These are phyloP conservation scores for Morpho achilles DNA, from an alignment of 2,888 invertebrate genomes.

Conservation along the genomic window DNA sequence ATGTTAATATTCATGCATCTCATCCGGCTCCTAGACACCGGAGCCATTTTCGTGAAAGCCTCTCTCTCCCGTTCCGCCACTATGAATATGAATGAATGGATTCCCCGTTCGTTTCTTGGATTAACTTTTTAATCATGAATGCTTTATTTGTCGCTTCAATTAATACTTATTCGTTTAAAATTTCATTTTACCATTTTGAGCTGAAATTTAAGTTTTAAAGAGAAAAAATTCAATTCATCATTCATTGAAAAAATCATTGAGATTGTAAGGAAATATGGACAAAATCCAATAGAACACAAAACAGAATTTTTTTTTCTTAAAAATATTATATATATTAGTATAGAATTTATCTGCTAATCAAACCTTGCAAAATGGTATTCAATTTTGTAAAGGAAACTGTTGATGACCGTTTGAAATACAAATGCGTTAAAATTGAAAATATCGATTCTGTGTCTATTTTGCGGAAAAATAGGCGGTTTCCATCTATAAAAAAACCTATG, in stretches of 20 bases:
- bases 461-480: slow-evolving; percentile 66
- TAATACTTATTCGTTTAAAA: slow-evolving; percentile 9
- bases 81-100: slow-evolving; percentile 76
- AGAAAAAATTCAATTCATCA: too few relatives aligned
- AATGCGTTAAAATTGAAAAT: slow-evolving; percentile 56
- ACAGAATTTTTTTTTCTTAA: too few relatives aligned
- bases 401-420: slow-evolving; percentile 12
- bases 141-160: slow-evolving; percentile 13
- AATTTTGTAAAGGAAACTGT: slow-evolving; percentile 1
- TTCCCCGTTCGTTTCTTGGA: slow-evolving; percentile 66
- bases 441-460: slow-evolving; percentile 69
- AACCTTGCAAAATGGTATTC: not conserved
- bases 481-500: slow-evolving; percentile 58
- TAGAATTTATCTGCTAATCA: not conserved
- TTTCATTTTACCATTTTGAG: too few relatives aligned
- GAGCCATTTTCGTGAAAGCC: slow-evolving; percentile 75
- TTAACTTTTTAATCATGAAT: slow-evolving; percentile 54
- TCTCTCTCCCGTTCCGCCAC: slow-evolving; percentile 49
- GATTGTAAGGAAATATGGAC: too few relatives aligned
- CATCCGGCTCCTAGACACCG: slow-evolving; percentile 65
- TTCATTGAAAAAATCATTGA: too few relatives aligned
- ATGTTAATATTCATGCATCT: slow-evolving; percentile 78
- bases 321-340: too few relatives aligned
- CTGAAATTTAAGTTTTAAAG: not conserved
- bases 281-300: too few relatives aligned